These are phyloP conservation scores for Xylocampa areola DNA, from an alignment of 2,888 invertebrate genomes.

Conservation along the genomic window DNA sequence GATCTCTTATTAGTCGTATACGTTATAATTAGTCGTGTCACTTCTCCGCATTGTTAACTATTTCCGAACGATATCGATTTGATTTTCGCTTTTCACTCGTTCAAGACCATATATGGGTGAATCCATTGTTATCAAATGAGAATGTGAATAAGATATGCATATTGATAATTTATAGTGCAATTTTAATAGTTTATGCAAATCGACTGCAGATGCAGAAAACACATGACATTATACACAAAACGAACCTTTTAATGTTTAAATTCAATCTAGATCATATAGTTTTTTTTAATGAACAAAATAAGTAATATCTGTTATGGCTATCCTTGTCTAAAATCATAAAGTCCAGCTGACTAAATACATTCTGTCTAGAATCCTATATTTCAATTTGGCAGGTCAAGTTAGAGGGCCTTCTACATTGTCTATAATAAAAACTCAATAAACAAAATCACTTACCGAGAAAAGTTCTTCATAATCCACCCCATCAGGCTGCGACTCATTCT, in stretches of 20 bases:
- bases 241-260: no score
- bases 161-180: constrained; percentile 15
- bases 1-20: constrained; percentile 33
- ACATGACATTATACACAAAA: no score
- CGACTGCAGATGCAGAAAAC: no score
- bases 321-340: no score
- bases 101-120: constrained; percentile 51
- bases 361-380: no score
- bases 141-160: constrained; percentile 32
- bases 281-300: no score
- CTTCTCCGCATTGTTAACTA: constrained; percentile 58
- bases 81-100: constrained; percentile 64
- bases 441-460: constrained; percentile 90
- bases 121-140: constrained; percentile 36
- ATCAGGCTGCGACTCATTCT: constrained; percentile 93
- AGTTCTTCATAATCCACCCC: constrained; percentile 95
- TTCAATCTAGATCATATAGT: no score
- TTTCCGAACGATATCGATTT: constrained; percentile 61
- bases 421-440: neutral
- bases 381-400: no score
- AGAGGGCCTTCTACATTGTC: no score
- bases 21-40: constrained; percentile 60
- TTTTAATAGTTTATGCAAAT: constrained; percentile 15
- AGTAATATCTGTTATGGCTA: no score
- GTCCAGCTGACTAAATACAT: no score